Conservation (phyloP, 2,888 invertebrate species). For the Toxonevra muliebris region DNA sequence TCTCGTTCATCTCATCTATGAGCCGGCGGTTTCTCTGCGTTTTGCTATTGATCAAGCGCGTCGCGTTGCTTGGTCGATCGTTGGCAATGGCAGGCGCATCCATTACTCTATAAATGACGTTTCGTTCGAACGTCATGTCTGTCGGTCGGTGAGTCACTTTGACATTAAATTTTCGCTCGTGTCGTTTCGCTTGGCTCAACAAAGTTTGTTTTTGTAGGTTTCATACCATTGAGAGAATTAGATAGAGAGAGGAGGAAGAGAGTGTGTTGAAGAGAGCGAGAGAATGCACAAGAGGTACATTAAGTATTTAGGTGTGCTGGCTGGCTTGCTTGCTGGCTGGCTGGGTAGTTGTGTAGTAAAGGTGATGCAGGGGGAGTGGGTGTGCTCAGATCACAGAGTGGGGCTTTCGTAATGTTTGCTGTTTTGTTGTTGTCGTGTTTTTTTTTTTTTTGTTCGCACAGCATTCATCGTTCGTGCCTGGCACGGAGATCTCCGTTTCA, state of each 20-base stretch:
- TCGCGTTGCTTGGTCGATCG: background rate
- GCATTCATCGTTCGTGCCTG: slow-evolving; percentile 50
- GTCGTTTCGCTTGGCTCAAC: slow-evolving; percentile 26
- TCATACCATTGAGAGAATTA: background rate
- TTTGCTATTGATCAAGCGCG: slow-evolving; percentile 19
- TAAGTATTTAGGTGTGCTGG: background rate
- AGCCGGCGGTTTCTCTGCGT: background rate
- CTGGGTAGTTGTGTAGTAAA: background rate
- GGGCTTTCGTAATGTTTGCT: too few species aligned
- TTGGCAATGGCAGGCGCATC: background rate
- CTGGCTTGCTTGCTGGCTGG: background rate
- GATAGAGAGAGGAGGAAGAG: background rate
- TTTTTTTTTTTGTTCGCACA: background rate
- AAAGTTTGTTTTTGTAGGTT: background rate
- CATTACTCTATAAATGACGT: background rate
- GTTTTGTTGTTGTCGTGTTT: background rate
- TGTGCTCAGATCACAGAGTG: background rate
- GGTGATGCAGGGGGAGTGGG: too few species aligned
- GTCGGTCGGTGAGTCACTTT: background rate
- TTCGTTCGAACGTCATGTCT: too few species aligned
- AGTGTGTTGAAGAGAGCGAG: too few species aligned
- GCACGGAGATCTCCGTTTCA: slow-evolving; percentile 60
- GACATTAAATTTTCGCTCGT: background rate
- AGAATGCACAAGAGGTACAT: too few species aligned
- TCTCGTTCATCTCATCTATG: background rate